Percentiles rank a stretch among this genome's conserved stretches.
Conservation (phyloP, 2,797 vertebrate genomes). For the Tinamus major region DNA sequence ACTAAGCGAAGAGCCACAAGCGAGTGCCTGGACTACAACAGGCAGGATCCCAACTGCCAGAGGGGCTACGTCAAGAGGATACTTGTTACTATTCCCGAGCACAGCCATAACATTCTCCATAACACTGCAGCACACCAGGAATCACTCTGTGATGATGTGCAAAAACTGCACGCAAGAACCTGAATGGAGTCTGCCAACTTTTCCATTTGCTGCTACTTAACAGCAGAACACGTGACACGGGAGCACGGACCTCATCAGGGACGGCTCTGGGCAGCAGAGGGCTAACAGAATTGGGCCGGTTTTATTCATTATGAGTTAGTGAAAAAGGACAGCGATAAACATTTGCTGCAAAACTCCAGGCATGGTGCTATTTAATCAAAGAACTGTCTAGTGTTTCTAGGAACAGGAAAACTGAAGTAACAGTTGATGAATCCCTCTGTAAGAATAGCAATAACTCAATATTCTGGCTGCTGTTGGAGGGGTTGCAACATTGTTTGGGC, state of each 20-base stretch:
- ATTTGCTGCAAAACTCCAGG: neutral
- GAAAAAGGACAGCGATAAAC: neutral
- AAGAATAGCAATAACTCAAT: neutral
- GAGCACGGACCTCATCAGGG: neutral
- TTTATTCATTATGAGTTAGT: neutral
- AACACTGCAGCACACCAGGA: neutral
- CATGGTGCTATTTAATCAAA: neutral
- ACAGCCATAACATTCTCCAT: neutral
- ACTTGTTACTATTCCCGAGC: too few relatives aligned
- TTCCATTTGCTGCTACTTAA: neutral
- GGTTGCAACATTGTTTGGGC: neutral
- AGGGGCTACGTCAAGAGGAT: neutral
- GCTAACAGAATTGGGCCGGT: neutral
- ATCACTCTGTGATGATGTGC: neutral
- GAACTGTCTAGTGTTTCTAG: neutral
- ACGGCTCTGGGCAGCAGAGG: neutral
- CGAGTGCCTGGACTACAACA: too few relatives aligned
- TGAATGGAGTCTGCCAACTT: neutral
- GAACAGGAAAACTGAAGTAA: neutral
- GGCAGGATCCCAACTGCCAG: neutral
- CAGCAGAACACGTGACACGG: accelerated
- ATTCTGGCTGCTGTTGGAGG: neutral
- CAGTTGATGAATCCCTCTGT: neutral
- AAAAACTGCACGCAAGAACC: neutral
- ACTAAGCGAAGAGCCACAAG: neutral